Evolutionary conservation across 30 jellyfish, hydroid and myxozoan genomes (phyloP).

Genomic region (Aurelia sp.): DNA sequence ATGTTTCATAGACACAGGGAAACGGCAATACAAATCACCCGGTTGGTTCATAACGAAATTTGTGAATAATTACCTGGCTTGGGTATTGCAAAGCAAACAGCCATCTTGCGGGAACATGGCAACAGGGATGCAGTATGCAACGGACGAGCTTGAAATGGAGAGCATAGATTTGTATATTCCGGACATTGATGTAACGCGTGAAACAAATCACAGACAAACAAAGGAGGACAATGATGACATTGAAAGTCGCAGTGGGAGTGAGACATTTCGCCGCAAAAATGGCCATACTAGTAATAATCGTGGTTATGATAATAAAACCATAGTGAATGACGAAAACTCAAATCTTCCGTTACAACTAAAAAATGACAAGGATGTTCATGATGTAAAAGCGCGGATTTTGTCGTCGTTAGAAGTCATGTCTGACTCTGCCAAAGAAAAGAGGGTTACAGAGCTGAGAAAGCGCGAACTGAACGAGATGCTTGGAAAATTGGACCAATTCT

Average conservation of each 20-base stretch:
- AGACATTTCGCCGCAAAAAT: too few species aligned
- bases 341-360: too few species aligned
- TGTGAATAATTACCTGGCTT: constrained; percentile 34
- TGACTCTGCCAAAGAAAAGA: constrained; percentile 28
- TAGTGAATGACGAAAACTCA: too few species aligned
- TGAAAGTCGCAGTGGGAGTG: too few species aligned
- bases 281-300: too few species aligned
- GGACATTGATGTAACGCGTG: background rate
- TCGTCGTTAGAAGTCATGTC: constrained; percentile 14
- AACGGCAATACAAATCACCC: constrained; percentile 31
- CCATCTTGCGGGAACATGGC: background rate
- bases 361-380: background rate
- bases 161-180: constrained; percentile 13
- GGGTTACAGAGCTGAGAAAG: background rate
- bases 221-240: too few species aligned
- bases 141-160: constrained; percentile 11
- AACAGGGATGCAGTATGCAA: background rate
- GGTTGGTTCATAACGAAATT: constrained; percentile 12
- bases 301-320: too few species aligned
- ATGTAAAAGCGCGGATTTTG: background rate
- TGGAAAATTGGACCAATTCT: constrained; percentile 28
- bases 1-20: constrained; percentile 43
- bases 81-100: constrained; percentile 3
- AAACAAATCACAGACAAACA: background rate
- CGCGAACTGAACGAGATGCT: background rate